These are phyloP conservation scores for Drosophila multiciliata DNA, from an alignment of 2,888 invertebrate genomes.

Conservation along the genomic window DNA sequence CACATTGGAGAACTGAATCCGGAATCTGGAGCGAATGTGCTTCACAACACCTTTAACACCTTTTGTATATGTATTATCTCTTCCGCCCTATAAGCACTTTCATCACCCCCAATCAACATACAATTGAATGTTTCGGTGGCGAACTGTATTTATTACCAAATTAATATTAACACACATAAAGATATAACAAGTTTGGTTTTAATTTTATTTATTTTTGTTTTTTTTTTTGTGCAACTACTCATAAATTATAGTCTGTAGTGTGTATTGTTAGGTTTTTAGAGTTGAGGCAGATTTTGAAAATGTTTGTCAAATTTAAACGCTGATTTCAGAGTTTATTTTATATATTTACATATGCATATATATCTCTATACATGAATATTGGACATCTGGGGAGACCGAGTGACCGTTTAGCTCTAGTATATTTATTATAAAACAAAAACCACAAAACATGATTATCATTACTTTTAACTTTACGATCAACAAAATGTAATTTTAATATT, in stretches of 20 bases:
- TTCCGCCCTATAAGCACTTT: slow-evolving; percentile 1
- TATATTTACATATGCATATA: slow-evolving; percentile 31
- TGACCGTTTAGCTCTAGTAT: slow-evolving; percentile 72
- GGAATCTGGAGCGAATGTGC: slow-evolving; percentile 23
- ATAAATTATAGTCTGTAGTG: slow-evolving; percentile 44
- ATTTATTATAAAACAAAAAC: slow-evolving; percentile 52
- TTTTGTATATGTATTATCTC: slow-evolving; percentile 65
- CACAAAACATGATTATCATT: slow-evolving; percentile 20
- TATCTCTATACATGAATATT: slow-evolving; percentile 30
- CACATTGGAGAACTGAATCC: slow-evolving; percentile 21
- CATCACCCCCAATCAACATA: not conserved
- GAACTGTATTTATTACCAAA: slow-evolving; percentile 33
- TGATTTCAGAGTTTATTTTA: slow-evolving; percentile 70
- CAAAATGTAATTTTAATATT: slow-evolving; percentile 65
- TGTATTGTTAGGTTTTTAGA: slow-evolving; percentile 46
- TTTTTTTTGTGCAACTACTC: slow-evolving; percentile 39
- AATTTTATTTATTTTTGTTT: slow-evolving; percentile 12
- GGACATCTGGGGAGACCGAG: slow-evolving; percentile 44
- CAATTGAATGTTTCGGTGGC: slow-evolving; percentile 3
- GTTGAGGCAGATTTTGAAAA: slow-evolving; percentile 18
- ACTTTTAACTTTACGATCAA: slow-evolving; percentile 26
- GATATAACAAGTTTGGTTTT: slow-evolving; percentile 13
- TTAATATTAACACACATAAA: slow-evolving; percentile 26
- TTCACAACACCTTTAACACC: slow-evolving; percentile 37
- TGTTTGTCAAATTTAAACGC: slow-evolving; percentile 41